phyloP scores from a whole-genome alignment of 2,888 invertebrate species.

The Stramonita haemastoma region DNA sequence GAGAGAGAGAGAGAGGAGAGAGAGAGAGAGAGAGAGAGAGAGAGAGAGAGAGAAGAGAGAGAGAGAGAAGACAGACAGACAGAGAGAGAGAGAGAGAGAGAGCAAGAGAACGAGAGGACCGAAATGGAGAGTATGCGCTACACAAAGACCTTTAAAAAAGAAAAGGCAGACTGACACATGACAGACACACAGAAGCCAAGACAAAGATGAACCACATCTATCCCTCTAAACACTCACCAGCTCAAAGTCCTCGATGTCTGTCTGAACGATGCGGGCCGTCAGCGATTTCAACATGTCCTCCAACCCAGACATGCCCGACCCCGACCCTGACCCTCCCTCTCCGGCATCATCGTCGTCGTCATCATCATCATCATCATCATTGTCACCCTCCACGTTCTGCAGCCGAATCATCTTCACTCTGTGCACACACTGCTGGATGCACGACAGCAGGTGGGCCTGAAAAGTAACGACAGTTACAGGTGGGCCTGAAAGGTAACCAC shows the following conservation, averaged over 20 bases:
- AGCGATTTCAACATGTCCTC: conserved; percentile 67
- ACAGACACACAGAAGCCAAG: not conserved
- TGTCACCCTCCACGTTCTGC: conserved; percentile 47
- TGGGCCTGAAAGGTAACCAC: no score
- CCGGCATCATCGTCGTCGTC: conserved; percentile 58
- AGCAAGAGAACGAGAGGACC: no score
- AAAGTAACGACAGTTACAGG: not conserved
- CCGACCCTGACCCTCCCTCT: conserved; percentile 51
- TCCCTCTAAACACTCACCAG: conserved; percentile 60
- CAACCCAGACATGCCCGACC: conserved; percentile 55
- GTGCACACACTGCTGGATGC: conserved; percentile 68
- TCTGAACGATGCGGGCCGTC: conserved; percentile 67
- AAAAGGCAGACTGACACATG: not conserved
- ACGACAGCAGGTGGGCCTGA: conserved; percentile 59
- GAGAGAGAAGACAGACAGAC: no score
- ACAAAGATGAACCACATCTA: not conserved
- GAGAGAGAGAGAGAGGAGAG: no score
- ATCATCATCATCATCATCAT: conserved; percentile 44
- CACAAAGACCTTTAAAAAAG: no score
- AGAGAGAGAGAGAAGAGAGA: no score
- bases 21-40: no score
- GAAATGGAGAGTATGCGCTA: no score
- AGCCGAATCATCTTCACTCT: conserved; percentile 58
- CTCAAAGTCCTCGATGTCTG: conserved; percentile 76
- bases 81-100: no score